Evolutionary conservation across 2,113 vertebrate genomes (phyloP), one percentile per base, ranked within the genome.

Genomic region (Chlamydotis undulata): DNA sequence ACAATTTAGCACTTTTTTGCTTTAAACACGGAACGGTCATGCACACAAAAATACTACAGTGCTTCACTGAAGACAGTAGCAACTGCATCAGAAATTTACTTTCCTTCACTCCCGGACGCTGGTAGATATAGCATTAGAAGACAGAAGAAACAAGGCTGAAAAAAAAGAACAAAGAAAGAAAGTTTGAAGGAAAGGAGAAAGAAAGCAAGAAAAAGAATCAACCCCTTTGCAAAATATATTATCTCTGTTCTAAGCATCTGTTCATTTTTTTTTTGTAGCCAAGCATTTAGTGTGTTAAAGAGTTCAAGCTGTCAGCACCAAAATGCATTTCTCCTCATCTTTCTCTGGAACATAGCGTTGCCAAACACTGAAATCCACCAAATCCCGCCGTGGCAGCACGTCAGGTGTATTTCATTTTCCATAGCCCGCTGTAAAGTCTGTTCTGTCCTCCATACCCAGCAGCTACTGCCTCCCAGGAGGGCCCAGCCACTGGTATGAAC

Each of bases 111-210:
- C 88, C 70, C 63, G 92, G 95, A 47, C 1, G 33, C 29, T 88
- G 96, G 95, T 4, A 92, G 92, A 90, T 25, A 95, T 3, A 96
- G 89, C 49, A 9, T 89, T 84, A 97, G 93, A 83, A 96, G 95
- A 83, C 1, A 96, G 86, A 70, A 96, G 94, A 90, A 89, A 95
- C 65, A 93, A 68, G 78, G 91, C 94, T 97, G 92, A 60, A 94
- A 96, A 80, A 92, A 91, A 68, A 94, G 80, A 93, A 92, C 37
- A 94, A 86, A 83, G 61, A 92, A 74, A 86, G 29, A 24, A 79
- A 90, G 89, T 86, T 94, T 96, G 95, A 97, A 94, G 90, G 65
- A 85, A 95, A 94, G 19, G 35, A 93, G 41, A 84, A 80, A 84
- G 68, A 35, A 83, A 88, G 47, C 22, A 74, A 69, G 49, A 79